These are phyloP conservation scores for Drosophila greeni DNA, from an alignment of 2,888 invertebrate genomes.

Conservation along the genomic window DNA sequence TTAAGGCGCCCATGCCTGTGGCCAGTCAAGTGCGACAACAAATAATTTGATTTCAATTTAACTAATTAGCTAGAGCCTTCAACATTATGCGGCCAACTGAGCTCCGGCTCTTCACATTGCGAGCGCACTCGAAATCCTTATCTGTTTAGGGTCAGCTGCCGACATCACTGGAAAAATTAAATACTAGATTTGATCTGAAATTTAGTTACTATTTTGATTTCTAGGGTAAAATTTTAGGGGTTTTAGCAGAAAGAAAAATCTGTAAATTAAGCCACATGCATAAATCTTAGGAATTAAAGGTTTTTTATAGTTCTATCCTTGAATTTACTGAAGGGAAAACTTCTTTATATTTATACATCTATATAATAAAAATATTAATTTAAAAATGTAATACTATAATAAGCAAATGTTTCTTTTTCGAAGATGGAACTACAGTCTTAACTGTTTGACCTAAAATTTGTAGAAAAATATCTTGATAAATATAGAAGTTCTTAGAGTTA, in stretches of 20 bases:
- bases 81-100: constrained; percentile 58
- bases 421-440: background rate
- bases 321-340: no score
- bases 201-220: background rate
- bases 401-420: no score
- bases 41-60: constrained; percentile 78
- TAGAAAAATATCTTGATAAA: background rate
- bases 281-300: background rate
- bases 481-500: no score
- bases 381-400: no score
- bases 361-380: no score
- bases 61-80: constrained; percentile 75
- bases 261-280: background rate
- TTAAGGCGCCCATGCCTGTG: constrained; percentile 69
- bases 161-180: constrained; percentile 33
- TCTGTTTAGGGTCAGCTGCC: constrained; percentile 63
- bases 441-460: background rate
- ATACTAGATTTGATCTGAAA: background rate
- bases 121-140: constrained; percentile 63
- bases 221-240: no score
- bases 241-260: background rate
- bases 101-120: constrained; percentile 34
- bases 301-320: no score
- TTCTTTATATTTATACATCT: no score
- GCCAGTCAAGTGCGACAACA: constrained; percentile 77